Evolutionary conservation across 2,797 vertebrate species (phyloP).

Genomic region (Notamacropus eugenii): DNA sequence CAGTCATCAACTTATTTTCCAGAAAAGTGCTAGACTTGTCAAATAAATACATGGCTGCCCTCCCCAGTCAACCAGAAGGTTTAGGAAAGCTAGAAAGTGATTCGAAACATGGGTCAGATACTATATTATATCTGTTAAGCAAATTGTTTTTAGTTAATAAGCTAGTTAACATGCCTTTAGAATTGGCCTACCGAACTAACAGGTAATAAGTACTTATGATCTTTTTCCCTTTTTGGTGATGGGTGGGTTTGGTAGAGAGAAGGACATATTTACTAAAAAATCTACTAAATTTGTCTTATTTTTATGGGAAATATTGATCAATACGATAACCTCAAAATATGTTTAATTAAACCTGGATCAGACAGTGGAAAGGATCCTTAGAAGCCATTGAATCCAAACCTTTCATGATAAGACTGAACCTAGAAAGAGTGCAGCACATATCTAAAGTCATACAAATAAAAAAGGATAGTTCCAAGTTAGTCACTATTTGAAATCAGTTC

Average conservation of each 20-base stretch:
- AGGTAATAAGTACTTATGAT: slow-evolving; percentile 81
- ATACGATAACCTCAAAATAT: background rate
- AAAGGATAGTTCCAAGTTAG: background rate
- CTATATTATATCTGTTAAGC: slow-evolving; percentile 80
- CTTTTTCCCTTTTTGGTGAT: slow-evolving; percentile 6
- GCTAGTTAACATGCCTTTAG: slow-evolving; percentile 79
- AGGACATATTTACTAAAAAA: background rate
- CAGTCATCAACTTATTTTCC: slow-evolving; percentile 82
- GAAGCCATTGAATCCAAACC: background rate
- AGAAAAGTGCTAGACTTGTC: slow-evolving; percentile 85
- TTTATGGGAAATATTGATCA: background rate
- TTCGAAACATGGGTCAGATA: slow-evolving; percentile 67
- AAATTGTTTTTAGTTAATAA: slow-evolving; percentile 83
- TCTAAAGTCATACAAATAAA: background rate
- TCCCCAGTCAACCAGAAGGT: slow-evolving; percentile 68
- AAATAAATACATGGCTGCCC: slow-evolving; percentile 81
- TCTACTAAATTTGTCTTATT: background rate
- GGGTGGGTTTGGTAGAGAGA: background rate
- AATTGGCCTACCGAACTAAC: slow-evolving; percentile 63
- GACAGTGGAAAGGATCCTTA: background rate
- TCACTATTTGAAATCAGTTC: background rate
- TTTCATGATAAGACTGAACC: background rate
- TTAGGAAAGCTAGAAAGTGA: slow-evolving; percentile 47
- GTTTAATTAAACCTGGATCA: background rate
- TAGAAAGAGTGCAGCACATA: background rate